A percentile compares a stretch with the other conserved stretches of the same genome.
Conservation (phyloP, 2,113 vertebrate genomes). For the Hypocryptadius cinnamomeus region DNA sequence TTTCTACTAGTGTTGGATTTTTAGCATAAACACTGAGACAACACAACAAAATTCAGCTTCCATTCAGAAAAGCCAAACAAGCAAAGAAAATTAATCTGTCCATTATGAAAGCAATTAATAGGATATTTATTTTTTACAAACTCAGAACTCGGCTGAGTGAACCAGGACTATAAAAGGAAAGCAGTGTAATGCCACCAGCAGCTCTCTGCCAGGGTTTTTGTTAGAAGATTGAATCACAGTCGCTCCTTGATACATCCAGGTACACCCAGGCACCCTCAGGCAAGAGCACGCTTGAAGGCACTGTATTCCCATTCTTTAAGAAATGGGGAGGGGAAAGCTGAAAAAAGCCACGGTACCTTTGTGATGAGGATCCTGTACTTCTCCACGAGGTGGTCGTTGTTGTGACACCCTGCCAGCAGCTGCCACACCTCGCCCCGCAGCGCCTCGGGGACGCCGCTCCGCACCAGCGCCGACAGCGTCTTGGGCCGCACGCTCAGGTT, state of each 20-base stretch:
- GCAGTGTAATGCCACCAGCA: neutral
- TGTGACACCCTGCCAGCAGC: conserved; percentile 95
- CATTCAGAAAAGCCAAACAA: neutral
- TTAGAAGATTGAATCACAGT: rapidly evolving
- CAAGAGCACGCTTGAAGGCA: neutral
- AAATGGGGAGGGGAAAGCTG: rapidly evolving
- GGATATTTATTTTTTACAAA: neutral
- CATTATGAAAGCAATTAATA: neutral
- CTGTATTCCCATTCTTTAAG: neutral
- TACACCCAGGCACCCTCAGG: neutral
- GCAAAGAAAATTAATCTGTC: neutral
- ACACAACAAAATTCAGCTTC: neutral
- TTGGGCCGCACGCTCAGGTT: conserved; percentile 91
- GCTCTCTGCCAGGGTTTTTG: neutral
- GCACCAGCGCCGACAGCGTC: conserved; percentile 85
- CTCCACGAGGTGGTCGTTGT: conserved; percentile 94
- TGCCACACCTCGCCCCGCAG: conserved; percentile 98
- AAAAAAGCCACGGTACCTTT: conserved; percentile 76
- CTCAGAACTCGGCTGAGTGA: neutral
- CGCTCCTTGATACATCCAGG: neutral
- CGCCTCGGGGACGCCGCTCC: conserved; percentile 93
- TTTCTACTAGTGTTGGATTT: neutral
- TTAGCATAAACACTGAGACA: neutral
- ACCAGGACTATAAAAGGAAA: neutral
- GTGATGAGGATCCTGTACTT: conserved; percentile 98